phyloP scores from a whole-genome alignment of 2,888 invertebrate genomes.

The Actias luna region DNA sequence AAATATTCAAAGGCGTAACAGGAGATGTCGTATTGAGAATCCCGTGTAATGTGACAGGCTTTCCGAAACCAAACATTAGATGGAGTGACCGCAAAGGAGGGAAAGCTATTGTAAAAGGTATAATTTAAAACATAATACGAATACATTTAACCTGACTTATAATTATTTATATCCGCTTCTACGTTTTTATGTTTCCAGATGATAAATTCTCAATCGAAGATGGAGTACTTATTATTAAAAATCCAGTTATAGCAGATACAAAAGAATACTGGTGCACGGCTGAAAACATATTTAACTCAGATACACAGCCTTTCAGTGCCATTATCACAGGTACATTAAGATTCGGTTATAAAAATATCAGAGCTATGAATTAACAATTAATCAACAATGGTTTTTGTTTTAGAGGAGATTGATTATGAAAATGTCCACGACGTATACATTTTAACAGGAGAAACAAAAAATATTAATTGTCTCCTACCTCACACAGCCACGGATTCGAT shows the following conservation, averaged over 20 bases:
- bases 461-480: constrained; percentile 2
- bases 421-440: neutral
- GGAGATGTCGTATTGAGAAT: constrained; percentile 28
- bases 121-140: neutral
- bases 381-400: neutral
- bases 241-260: constrained; percentile 24
- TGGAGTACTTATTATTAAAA: constrained; percentile 25
- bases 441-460: constrained; percentile 21
- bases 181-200: constrained; percentile 22
- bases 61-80: constrained; percentile 29
- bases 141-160: too few species aligned
- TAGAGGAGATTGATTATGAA: constrained; percentile 1
- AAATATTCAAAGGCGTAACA: constrained; percentile 23
- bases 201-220: constrained; percentile 22
- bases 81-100: constrained; percentile 24
- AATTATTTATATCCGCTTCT: too few species aligned
- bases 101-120: constrained; percentile 12
- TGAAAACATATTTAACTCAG: constrained; percentile 24
- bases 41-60: constrained; percentile 32
- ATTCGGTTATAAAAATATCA: neutral
- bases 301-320: constrained; percentile 17
- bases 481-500: neutral
- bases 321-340: constrained; percentile 20
- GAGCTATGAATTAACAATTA: constrained; percentile 10
- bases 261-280: constrained; percentile 28